Evolutionary conservation across 2,797 vertebrate genomes (phyloP).

Genomic region (Gastrophryne carolinensis): DNA sequence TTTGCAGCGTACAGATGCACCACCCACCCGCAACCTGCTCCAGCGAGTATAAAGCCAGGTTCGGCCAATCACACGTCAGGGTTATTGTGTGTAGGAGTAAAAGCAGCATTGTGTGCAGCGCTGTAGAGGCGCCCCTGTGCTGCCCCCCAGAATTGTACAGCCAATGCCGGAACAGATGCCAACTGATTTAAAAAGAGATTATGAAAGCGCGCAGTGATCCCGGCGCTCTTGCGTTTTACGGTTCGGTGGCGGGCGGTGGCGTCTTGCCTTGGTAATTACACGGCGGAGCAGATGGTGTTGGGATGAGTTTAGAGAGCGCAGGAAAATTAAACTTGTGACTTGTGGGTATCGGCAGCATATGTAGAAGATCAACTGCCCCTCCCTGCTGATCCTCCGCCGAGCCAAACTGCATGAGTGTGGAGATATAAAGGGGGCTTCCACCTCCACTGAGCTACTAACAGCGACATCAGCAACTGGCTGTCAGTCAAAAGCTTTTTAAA

Average conservation of each 20-base stretch:
- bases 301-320: not conserved
- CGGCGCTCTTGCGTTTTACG: not conserved
- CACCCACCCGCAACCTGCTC: too few relatives aligned
- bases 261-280: conserved; percentile 7
- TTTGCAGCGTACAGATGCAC: too few relatives aligned
- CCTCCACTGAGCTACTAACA: too few relatives aligned
- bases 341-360: conserved; percentile 8
- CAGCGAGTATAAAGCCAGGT: too few relatives aligned
- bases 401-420: not conserved
- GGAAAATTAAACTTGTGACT: not conserved
- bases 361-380: not conserved
- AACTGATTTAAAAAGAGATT: not conserved
- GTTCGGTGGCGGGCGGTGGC: not conserved
- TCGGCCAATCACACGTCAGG: too few relatives aligned
- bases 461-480: too few relatives aligned
- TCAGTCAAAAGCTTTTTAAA: too few relatives aligned
- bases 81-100: too few relatives aligned
- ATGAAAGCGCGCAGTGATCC: not conserved
- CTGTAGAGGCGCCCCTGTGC: too few relatives aligned
- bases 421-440: not conserved
- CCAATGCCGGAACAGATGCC: conserved; percentile 1
- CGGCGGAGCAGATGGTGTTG: not conserved
- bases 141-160: too few relatives aligned
- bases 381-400: not conserved
- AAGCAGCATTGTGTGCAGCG: too few relatives aligned